Evolutionary conservation across 2,888 invertebrate genomes (phyloP), one percentile per base, ranked within the genome.

Genomic region (Hirtodrosophila cameraria): DNA sequence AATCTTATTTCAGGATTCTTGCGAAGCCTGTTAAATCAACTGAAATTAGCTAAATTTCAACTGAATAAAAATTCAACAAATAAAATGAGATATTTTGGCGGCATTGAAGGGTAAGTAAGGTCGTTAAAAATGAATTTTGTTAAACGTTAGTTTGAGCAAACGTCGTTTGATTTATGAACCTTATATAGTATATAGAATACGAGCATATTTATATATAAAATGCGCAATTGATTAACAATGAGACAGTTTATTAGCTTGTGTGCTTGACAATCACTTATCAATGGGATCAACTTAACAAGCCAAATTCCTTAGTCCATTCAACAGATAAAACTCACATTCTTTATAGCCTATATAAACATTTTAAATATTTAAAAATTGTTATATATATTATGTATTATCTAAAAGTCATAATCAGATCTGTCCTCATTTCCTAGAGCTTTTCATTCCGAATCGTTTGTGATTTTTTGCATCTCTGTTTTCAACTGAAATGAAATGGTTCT

Each of bases 81-180:
- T 33, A 59, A 45, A 70, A 89, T 89, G 89, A 83, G 64, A 70
- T 89, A 85, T 74, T 89, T 89, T 53, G 89, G 89, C 35, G 89
- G 89, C 38, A 76, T 89, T 73, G 89, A 89, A 78, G 89, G 89
- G 89, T 89, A 78, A 86, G 88, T 79, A 33, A 64, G 52, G 57
- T 58, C 28, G 57, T 36, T 59, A 41, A 33, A 27, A 36, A 38
- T n/a, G 43, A 23, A 23, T 23, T 23, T 5, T 5, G 23, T 23
- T 7, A 23, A 7, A 6, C 23, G 23, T 7, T 23, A 23, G 8
- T 8, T 23, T 23, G 8, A 5, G 8, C 23, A 23, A 6, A n/a
- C 1, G 23, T 23, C 25, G 53, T 45, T 48, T 45, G 31, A 63
- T 53, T 52, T 7, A 45, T 45, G 28, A 53, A 53, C 58, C 38